phyloP scores from a whole-genome alignment of 2,888 invertebrate species.

The Brenthis daphne region DNA sequence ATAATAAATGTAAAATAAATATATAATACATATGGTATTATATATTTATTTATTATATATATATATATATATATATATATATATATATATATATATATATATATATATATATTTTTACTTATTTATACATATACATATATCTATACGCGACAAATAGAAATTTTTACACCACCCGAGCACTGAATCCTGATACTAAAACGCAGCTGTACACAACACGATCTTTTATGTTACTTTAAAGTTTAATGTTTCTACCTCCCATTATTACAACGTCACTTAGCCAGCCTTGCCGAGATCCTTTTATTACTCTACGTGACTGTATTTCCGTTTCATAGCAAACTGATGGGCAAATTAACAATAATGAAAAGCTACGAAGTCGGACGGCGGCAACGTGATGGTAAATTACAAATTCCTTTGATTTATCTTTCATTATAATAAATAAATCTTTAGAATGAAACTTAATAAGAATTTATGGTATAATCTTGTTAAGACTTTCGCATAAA shows the following conservation, averaged over 20 bases:
- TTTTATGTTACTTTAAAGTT: neutral
- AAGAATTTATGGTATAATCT: slow-evolving; percentile 16
- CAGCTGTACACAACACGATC: neutral
- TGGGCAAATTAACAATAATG: slow-evolving; percentile 39
- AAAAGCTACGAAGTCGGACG: slow-evolving; percentile 32
- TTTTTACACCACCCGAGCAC: neutral
- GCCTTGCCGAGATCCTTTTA: slow-evolving; percentile 22
- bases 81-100: too few relatives aligned
- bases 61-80: too few relatives aligned
- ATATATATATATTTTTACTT: neutral
- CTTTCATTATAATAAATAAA: slow-evolving; percentile 16
- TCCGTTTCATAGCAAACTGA: slow-evolving; percentile 30
- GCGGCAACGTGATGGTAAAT: slow-evolving; percentile 30
- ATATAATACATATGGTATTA: too few relatives aligned
- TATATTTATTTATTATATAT: too few relatives aligned
- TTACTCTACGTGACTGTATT: slow-evolving; percentile 29
- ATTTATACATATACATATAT: neutral
- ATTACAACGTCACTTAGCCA: slow-evolving; percentile 15
- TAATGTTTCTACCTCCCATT: neutral
- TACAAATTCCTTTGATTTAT: slow-evolving; percentile 30
- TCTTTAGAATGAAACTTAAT: slow-evolving; percentile 9
- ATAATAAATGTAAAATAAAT: too few relatives aligned
- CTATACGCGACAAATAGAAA: neutral
- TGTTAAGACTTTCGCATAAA: neutral
- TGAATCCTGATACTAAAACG: neutral